Base-by-base conservation (phyloP, 2,888 invertebrate species). In the Trisateles emortualis region DNA sequence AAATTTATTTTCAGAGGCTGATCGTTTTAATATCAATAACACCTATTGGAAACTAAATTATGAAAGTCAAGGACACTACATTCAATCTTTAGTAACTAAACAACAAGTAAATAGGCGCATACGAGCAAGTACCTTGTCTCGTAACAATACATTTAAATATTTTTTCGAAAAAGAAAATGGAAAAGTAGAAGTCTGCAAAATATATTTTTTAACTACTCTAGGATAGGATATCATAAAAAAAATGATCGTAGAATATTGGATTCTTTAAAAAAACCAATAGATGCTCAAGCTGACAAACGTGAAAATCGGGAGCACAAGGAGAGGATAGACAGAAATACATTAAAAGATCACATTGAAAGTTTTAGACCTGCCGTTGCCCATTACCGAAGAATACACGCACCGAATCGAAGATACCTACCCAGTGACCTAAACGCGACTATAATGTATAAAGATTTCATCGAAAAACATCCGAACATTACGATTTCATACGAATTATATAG, bases 361-460 rank as follows among this genome's bases (percentile, higher is more conserved):
- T 57, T 40, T 41, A 32, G 44, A 16, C 58, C 52, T 26, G 29
- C 35, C 5, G 9, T 35, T 35, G 16, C 38, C 19, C 33, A 44
- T n/a, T 44, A 44, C n/a, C 33, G 44, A 44, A 33, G 44, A 24
- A 33, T n/a, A 44, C 35, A 33, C 13, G 44, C 33, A 13, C 24
- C 35, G 11, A 35, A 44, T 13, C 13, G 35, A 44, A 32, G 43
- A 22, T 43, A 33, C 33, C 24, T 44, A 8, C 39, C 38, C 0
- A 44, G 44, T n/a, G 44, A 44, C 13, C n/a, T 36, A 51, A 51
- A 30, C 39, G 45, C 29, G 22, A 36, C 38, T 10, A 10, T 19
- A 5, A 50, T 56, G 46, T 26, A 56, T 51, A 32, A 11, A 33
- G 46, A 51, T 56, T 55, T 51, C 26, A 47, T 42, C 2, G 22